Percentiles rank a stretch among this genome's conserved stretches.
These are phyloP conservation scores for Falco rusticolus DNA, from an alignment of 2,797 vertebrate genomes.

Conservation along the genomic window DNA sequence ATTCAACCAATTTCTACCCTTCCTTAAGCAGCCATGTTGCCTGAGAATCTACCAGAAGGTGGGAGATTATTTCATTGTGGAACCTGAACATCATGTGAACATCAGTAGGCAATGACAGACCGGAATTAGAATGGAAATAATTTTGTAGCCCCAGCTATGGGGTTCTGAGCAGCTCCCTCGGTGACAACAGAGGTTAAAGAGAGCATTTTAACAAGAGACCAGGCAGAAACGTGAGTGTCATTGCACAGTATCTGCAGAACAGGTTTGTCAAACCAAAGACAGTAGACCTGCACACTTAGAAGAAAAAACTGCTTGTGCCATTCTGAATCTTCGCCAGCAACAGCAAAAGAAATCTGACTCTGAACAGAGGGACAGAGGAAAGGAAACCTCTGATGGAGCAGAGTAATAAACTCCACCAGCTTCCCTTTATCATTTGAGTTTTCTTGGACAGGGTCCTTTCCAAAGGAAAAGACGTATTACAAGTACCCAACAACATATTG, in stretches of 20 bases:
- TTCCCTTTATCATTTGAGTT: not conserved
- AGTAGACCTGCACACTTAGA: not conserved
- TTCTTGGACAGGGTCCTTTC: not conserved
- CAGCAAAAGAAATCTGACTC: not conserved
- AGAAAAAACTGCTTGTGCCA: not conserved
- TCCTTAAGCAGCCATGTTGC: not conserved
- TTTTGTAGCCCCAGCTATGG: not conserved
- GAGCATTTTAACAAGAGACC: not conserved
- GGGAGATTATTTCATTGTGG: not conserved
- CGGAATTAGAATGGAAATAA: not conserved
- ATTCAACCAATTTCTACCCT: not conserved
- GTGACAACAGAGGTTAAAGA: not conserved
- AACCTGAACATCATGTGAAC: not conserved
- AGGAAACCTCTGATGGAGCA: constrained; percentile 2
- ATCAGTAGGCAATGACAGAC: not conserved
- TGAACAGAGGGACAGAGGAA: not conserved
- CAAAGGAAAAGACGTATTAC: not conserved
- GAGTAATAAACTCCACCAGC: not conserved
- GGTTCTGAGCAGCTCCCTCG: not conserved
- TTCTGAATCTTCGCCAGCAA: not conserved
- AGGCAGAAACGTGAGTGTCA: not conserved
- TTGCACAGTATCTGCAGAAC: not conserved
- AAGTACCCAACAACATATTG: not conserved
- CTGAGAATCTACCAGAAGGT: not conserved
- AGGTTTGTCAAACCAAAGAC: not conserved